Evolutionary conservation across 2,113 vertebrate species (phyloP).

Genomic region (Etheostoma cragini): DNA sequence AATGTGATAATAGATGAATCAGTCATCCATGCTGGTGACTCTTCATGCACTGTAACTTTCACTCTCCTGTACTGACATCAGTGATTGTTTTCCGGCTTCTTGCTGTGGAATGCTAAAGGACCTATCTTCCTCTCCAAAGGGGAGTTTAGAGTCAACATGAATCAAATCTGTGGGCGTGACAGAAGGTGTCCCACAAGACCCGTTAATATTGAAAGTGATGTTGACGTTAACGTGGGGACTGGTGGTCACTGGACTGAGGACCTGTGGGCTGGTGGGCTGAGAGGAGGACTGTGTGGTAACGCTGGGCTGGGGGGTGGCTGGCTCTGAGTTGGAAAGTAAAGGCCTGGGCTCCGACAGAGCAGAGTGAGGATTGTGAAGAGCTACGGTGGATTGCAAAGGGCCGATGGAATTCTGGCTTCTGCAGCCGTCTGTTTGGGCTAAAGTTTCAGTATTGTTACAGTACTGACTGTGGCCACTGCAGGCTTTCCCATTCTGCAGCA

Average conservation of each 20-base stretch:
- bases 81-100: constrained; percentile 74
- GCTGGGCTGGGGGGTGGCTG: constrained; percentile 34
- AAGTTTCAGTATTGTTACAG: constrained; percentile 27
- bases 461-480: constrained; percentile 57
- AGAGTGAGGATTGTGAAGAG: constrained; percentile 8
- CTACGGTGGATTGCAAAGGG: constrained; percentile 38
- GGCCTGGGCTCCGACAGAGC: constrained; percentile 49
- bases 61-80: constrained; percentile 74
- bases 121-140: constrained; percentile 74
- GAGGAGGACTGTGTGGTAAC: constrained; percentile 45
- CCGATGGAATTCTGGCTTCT: constrained; percentile 46
- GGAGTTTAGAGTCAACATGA: constrained; percentile 49
- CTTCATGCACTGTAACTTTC: constrained; percentile 11
- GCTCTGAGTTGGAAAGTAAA: constrained; percentile 52
- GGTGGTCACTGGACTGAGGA: constrained; percentile 56
- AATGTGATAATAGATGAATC: not conserved
- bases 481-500: constrained; percentile 60
- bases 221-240: constrained; percentile 79
- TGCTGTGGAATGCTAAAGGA: constrained; percentile 69
- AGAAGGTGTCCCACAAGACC: constrained; percentile 50
- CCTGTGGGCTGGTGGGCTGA: constrained; percentile 60
- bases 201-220: constrained; percentile 77
- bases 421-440: constrained; percentile 27
- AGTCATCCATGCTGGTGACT: constrained; percentile 17
- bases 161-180: constrained; percentile 22